phyloP scores from a whole-genome alignment of 2,888 invertebrate genomes.

The Ferdinandea cuprea region DNA sequence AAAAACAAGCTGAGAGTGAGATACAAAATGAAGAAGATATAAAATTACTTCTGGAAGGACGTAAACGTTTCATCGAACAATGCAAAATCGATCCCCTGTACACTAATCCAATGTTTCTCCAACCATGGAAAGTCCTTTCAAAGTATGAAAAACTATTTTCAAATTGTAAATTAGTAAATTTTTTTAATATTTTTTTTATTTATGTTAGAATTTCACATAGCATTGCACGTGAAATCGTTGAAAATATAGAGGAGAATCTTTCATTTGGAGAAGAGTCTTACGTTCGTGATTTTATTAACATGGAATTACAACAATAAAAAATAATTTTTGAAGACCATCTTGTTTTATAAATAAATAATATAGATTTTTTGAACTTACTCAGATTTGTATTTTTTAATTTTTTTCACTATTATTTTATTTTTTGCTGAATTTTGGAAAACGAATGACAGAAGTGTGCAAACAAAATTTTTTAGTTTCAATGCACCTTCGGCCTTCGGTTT shows the following conservation, averaged over 20 bases:
- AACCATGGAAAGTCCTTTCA: slow-evolving; percentile 75
- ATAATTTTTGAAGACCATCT: not conserved
- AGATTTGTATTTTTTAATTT: slow-evolving; percentile 10
- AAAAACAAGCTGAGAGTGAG: not conserved
- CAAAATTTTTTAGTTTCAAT: slow-evolving; percentile 9
- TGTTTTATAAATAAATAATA: slow-evolving; percentile 4
- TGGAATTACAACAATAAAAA: slow-evolving; percentile 75
- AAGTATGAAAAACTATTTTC: slow-evolving; percentile 43
- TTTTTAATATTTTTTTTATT: not conserved
- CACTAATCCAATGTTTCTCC: slow-evolving; percentile 64
- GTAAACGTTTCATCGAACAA: slow-evolving; percentile 50
- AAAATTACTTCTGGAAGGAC: slow-evolving; percentile 31
- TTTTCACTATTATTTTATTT: slow-evolving; percentile 17
- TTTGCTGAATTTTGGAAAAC: slow-evolving; percentile 37
- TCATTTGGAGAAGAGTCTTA: slow-evolving; percentile 77
- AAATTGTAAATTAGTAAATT: not conserved
- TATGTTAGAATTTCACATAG: slow-evolving; percentile 75
- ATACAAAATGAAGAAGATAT: slow-evolving; percentile 4
- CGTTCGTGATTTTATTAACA: slow-evolving; percentile 77
- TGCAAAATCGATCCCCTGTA: slow-evolving; percentile 71
- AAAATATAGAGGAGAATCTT: slow-evolving; percentile 74
- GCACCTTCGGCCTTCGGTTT: too few species aligned
- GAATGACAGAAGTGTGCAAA: slow-evolving; percentile 19
- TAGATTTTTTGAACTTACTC: slow-evolving; percentile 43
- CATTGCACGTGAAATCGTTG: slow-evolving; percentile 75